Conservation (phyloP, 2,797 vertebrate species). For the Molossus alvarezi region DNA sequence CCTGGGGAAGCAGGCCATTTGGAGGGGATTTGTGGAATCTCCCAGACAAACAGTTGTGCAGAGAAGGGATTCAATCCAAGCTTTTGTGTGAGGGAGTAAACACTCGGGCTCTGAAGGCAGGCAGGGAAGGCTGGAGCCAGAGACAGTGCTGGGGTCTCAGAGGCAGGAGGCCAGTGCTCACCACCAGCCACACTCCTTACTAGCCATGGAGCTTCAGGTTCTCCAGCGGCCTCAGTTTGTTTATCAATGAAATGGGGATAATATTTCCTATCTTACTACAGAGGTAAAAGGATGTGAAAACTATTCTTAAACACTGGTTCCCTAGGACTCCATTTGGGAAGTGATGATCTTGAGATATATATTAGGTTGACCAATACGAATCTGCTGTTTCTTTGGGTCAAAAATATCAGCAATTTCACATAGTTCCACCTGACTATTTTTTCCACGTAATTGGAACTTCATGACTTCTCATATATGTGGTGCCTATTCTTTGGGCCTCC, state of each 20-base stretch:
- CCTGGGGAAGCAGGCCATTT: constrained; percentile 82
- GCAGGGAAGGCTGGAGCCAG: neutral
- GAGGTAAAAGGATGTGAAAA: constrained; percentile 18
- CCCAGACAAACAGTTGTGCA: constrained; percentile 80
- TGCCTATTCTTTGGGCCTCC: neutral
- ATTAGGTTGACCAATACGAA: neutral
- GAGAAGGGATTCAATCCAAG: constrained; percentile 78
- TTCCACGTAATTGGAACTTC: neutral
- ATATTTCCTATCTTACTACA: neutral
- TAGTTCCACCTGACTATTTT: neutral
- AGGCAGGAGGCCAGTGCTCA: neutral
- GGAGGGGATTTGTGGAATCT: constrained; percentile 84
- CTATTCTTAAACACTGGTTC: neutral
- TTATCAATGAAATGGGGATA: neutral
- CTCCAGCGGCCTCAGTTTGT: neutral
- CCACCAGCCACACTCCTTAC: neutral
- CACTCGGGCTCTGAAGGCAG: neutral
- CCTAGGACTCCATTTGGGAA: neutral
- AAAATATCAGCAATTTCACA: constrained; percentile 6
- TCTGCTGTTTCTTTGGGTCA: neutral
- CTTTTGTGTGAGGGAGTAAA: constrained; percentile 76
- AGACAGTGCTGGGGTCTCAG: neutral
- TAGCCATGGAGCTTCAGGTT: neutral
- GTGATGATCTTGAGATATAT: neutral
- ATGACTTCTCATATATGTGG: neutral